Base-by-base conservation (phyloP, 2,888 invertebrate genomes). In the Caenorhabditis angaria region DNA sequence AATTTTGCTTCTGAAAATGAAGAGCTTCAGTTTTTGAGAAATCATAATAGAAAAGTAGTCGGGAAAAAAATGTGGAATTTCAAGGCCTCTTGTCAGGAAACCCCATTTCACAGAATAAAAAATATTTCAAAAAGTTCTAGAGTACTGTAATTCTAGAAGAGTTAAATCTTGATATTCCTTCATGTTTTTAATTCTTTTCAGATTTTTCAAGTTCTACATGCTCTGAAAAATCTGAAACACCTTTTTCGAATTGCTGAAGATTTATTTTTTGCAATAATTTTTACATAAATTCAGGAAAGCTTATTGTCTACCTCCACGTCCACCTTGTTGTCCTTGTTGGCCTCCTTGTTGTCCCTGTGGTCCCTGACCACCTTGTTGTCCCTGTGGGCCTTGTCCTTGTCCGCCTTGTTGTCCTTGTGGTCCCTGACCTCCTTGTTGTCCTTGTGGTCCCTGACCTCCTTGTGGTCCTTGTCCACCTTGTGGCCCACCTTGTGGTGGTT, bases 261-360 rank as follows among this genome's bases (percentile, higher is more conserved):
- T 57, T 32, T 57, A 50, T 50, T 12, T 41, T 41, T 41, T 50
- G 4, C n/a, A 50, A 22, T 4, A n/a, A 50, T 48, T n/a, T 24
- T 22, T 22, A 24, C 22, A 27, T 18, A 18, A 54, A 27, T 54
- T 6, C 14, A 27, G 25, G 2, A 4, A n/a, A 25, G n/a, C 14
- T 48, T 54, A 29, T 62, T 58, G 22, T 54, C 58, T 53, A 53
- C 53, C 48, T 35, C 51, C 51, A 5, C 25, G 35, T 61, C 67
- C 67, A 32, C 28, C 51, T 10, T 35, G 56, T 48, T 57, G 53
- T 32, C 58, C 58, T 12, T 35, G 35, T 20, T 35, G 61, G 12
- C 56, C 63, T 25, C 64, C 56, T 27, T 32, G 61, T 47, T 61
- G 64, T 29, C 64, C 61, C n/a, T n/a, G n/a, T 28, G 56, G 57